These are phyloP conservation scores for Drosophila baimaii DNA, from an alignment of 1,140 invertebrate genomes.

Conservation along the genomic window DNA sequence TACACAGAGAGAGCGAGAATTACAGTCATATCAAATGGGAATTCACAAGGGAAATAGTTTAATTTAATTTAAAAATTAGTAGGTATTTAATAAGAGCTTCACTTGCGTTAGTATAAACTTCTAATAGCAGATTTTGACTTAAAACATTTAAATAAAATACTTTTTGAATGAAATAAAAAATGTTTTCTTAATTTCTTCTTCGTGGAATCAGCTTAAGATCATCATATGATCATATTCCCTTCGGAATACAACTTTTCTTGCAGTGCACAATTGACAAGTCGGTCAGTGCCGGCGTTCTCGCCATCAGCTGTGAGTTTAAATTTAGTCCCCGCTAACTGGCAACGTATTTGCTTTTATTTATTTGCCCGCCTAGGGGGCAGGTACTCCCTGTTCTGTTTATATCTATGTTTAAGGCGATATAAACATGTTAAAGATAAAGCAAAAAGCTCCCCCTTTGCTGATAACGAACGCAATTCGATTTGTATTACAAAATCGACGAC, in stretches of 20 bases:
- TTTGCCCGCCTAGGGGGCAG: slow-evolving; percentile 26
- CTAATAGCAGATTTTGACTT: not conserved
- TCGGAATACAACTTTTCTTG: not conserved
- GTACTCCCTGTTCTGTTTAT: slow-evolving; percentile 26
- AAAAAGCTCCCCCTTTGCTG: slow-evolving; percentile 21
- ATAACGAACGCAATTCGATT: slow-evolving; percentile 36
- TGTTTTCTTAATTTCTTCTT: not conserved
- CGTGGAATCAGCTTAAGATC: no score
- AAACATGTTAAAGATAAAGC: slow-evolving; percentile 33
- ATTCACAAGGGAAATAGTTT: not conserved
- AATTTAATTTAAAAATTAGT: not conserved
- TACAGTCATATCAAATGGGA: no score
- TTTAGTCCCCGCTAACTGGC: slow-evolving; percentile 30
- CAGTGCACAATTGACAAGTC: slow-evolving; percentile 9
- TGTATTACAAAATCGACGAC: slow-evolving; percentile 42
- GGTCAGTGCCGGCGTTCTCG: not conserved
- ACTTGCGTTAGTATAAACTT: not conserved
- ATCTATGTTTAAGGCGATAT: slow-evolving; percentile 25
- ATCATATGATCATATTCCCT: fast-evolving
- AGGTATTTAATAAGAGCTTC: no score
- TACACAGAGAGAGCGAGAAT: not conserved
- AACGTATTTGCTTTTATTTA: slow-evolving; percentile 13
- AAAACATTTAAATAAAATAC: not conserved
- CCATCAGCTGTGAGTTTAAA: slow-evolving; percentile 43
- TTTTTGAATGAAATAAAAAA: not conserved